Evolutionary conservation across 2,113 vertebrate species (phyloP).

Genomic region (Aegotheles bennettii): DNA sequence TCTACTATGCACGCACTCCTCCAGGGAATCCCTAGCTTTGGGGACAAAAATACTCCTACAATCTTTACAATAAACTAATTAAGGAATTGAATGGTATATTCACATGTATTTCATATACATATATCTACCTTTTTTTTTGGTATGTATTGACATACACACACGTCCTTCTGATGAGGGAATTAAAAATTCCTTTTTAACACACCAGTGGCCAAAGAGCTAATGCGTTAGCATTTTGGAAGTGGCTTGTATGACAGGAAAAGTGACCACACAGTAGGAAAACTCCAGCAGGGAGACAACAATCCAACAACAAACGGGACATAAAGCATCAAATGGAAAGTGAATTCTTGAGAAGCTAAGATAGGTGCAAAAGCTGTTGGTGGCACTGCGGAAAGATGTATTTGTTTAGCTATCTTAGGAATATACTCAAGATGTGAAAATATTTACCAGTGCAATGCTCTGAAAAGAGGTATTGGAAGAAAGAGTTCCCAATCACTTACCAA

Average conservation of each 20-base stretch:
- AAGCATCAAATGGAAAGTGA: not conserved
- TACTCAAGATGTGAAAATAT: not conserved
- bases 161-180: not conserved
- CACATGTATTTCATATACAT: not conserved
- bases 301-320: constrained; percentile 9
- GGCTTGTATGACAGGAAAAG: not conserved
- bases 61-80: not conserved
- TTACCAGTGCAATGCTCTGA: not conserved
- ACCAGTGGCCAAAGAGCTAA: not conserved
- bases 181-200: not conserved
- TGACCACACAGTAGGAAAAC: not conserved
- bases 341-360: not conserved
- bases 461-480: not conserved
- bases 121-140: not conserved
- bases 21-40: not conserved
- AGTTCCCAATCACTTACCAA: not conserved
- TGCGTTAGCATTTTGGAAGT: not conserved
- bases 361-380: not conserved
- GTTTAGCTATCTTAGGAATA: not conserved
- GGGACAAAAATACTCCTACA: not conserved
- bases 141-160: not conserved
- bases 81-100: not conserved
- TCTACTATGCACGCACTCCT: accelerated
- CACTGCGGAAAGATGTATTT: not conserved
- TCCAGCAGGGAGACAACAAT: constrained; percentile 19